Conservation (phyloP, 2,888 invertebrate species). For the Melieria crassipennis region DNA sequence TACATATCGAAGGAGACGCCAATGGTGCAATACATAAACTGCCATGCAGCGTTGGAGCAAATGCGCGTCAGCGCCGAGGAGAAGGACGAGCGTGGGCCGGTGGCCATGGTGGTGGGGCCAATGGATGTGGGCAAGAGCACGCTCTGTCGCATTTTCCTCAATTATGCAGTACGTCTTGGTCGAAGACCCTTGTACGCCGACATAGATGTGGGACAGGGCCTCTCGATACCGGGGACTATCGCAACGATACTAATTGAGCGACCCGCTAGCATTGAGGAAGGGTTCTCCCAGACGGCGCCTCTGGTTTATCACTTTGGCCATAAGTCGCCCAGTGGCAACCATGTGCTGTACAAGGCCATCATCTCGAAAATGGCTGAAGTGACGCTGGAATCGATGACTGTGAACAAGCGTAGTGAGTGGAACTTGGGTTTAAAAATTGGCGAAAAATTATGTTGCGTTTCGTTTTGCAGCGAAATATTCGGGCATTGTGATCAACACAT, state of each 20-base stretch:
- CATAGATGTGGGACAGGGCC: constrained; percentile 95
- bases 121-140: constrained; percentile 97
- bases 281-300: constrained; percentile 93
- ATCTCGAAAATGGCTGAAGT: constrained; percentile 87
- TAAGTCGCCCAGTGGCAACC: constrained; percentile 78
- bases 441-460: not conserved
- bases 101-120: constrained; percentile 92
- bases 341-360: constrained; percentile 84
- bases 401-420: constrained; percentile 82
- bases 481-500: constrained; percentile 96
- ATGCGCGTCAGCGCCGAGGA: constrained; percentile 85
- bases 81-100: constrained; percentile 77
- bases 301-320: constrained; percentile 95
- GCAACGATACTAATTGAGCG: constrained; percentile 91
- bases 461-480: constrained; percentile 75
- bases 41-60: constrained; percentile 93
- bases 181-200: constrained; percentile 92
- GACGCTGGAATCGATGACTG: constrained; percentile 83
- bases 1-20: constrained; percentile 97
- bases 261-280: constrained; percentile 93
- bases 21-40: constrained; percentile 94
- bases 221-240: constrained; percentile 91
- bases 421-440: not conserved
- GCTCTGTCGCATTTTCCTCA: constrained; percentile 84
- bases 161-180: constrained; percentile 93